Base-by-base conservation (phyloP, 2,888 invertebrate genomes). In the Drosophila helvetica region DNA sequence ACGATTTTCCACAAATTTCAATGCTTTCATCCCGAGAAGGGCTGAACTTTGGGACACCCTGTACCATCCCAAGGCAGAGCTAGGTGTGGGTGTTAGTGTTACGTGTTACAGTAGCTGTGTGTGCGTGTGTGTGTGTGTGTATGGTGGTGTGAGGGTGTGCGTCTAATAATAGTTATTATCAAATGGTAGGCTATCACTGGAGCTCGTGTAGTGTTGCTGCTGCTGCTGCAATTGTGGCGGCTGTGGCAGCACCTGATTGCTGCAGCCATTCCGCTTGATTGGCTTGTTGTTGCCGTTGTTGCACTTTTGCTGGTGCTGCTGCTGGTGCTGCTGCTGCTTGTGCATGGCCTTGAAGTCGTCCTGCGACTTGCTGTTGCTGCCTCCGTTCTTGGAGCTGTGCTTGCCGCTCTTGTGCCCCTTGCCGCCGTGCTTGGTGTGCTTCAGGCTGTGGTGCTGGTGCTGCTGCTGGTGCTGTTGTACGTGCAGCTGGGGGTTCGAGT, bases 101-200 rank as follows among this genome's bases (percentile, higher is more conserved):
- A 19, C n/a, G 17, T n/a, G 22, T 56, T 33, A 38, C 48, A 51
- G 25, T 51, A 25, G 60, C 50, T 66, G 59, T 54, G 56, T 69
- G 55, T 67, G 56, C 67, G 54, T 67, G 55, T 64, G 30, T 52
- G 65, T 38, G 55, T 55, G 51, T 56, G 54, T 38, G 56, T 48
- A 63, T 80, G 33, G 12, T 12, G 12, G 5, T 33, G 27, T 27
- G 25, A 1, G 30, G 30, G 50, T 58, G 55, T 45, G 56, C 46
- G 64, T 80, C 76, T 85, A 90, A 88, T 90, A 89, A 73, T 88
- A 89, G 78, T 85, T 88, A 75, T 79, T 91, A 88, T 91, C 91
- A 74, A 90, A 91, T 78, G 90, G 91, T 78, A 91, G 80, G 80
- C 92, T 91, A 78, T 91, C 91, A 85, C 89, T 91, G 71, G 91